These are phyloP conservation scores for Drosophila meridiana DNA, from an alignment of 2,888 invertebrate genomes.

Conservation along the genomic window DNA sequence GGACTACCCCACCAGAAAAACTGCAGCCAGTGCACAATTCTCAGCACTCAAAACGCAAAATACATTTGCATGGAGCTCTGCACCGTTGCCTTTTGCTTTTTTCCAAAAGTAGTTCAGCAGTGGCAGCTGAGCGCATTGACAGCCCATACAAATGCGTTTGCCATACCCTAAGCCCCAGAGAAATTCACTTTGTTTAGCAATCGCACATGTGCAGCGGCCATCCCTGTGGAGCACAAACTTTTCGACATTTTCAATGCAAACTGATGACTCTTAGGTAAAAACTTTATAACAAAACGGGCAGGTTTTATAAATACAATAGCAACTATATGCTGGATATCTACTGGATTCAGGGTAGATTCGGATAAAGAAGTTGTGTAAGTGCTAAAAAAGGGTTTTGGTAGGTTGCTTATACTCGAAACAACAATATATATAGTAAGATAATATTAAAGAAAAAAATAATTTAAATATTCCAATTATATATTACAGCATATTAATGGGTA, in stretches of 20 bases:
- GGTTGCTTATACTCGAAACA: too few relatives aligned
- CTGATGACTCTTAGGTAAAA: conserved; percentile 47
- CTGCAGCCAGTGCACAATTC: conserved; percentile 48
- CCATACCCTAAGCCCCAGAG: conserved; percentile 59
- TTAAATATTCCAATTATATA: background rate
- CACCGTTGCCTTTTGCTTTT: conserved; percentile 15
- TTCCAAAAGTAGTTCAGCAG: conserved; percentile 70
- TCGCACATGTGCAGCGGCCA: conserved; percentile 28
- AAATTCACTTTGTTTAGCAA: conserved; percentile 55
- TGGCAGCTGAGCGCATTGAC: conserved; percentile 69
- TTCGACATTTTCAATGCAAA: conserved; percentile 41
- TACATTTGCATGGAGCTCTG: conserved; percentile 57
- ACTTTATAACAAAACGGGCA: conserved; percentile 18
- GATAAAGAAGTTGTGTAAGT: background rate
- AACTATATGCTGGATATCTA: background rate
- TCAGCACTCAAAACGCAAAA: conserved; percentile 27
- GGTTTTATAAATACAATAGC: background rate
- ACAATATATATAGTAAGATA: background rate
- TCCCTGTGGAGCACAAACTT: conserved; percentile 42
- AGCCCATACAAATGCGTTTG: conserved; percentile 67
- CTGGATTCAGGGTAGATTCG: background rate
- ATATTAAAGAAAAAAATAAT: background rate
- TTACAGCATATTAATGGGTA: too few relatives aligned
- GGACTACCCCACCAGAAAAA: conserved; percentile 14
- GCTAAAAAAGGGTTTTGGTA: too few relatives aligned